phyloP scores from a whole-genome alignment of 2,888 invertebrate species.

The Cheilosia impressa region DNA sequence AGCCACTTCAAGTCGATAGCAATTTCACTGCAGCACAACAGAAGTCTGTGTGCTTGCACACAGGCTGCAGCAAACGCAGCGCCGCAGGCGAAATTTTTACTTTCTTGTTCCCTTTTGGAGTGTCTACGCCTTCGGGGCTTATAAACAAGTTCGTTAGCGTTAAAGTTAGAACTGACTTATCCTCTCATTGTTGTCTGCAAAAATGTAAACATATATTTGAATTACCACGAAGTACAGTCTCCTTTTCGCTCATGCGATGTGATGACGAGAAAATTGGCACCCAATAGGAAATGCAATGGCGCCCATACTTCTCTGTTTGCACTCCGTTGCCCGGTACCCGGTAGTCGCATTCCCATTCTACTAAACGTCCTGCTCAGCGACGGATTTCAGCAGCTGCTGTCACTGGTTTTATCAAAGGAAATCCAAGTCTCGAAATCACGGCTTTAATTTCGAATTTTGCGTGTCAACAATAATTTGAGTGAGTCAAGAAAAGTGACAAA shows the following conservation, averaged over 20 bases:
- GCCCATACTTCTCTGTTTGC: not conserved
- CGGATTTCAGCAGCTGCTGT: conserved; percentile 22
- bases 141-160: conserved; percentile 11
- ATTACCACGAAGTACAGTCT: not conserved
- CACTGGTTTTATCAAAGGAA: conserved; percentile 54
- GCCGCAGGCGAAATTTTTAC: not conserved
- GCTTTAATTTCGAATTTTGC: conserved; percentile 58
- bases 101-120: not conserved
- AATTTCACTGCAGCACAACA: not conserved
- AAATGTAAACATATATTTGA: not conserved
- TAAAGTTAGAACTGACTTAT: conserved; percentile 13
- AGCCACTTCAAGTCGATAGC: not conserved
- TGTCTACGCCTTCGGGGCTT: conserved; percentile 17
- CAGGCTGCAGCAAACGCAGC: not conserved
- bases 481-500: conserved; percentile 68
- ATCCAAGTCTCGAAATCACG: conserved; percentile 26
- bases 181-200: not conserved
- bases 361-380: not conserved
- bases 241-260: conserved; percentile 1
- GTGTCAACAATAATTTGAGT: conserved; percentile 71
- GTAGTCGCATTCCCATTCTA: not conserved
- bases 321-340: not conserved
- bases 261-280: conserved; percentile 20
- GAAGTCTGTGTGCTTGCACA: not conserved
- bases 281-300: conserved; percentile 11